phyloP scores from a whole-genome alignment of 2,113 vertebrate genomes.

The Urocynchramus pylzowi region DNA sequence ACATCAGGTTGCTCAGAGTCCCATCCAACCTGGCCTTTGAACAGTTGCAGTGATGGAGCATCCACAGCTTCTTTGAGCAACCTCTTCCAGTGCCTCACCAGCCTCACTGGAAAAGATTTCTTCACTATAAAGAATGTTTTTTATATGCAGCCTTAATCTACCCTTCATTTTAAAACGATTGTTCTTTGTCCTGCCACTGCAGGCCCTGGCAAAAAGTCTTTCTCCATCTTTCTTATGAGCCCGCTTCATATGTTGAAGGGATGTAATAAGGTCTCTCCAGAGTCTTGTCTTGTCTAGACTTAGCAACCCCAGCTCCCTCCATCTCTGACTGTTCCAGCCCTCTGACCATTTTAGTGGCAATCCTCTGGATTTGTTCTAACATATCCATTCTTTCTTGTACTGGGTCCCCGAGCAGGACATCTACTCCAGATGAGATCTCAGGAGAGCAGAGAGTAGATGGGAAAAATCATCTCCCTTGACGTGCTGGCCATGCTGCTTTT shows the following conservation, averaged over 20 bases:
- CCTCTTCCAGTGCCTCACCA: not conserved
- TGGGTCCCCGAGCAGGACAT: not conserved
- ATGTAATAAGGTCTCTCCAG: not conserved
- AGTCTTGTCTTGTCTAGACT: not conserved
- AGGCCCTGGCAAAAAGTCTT: not conserved
- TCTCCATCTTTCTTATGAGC: not conserved
- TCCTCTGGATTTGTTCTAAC: not conserved
- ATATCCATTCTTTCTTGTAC: not conserved
- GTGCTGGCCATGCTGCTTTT: fast-evolving
- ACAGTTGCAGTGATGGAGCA: not conserved
- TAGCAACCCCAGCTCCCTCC: not conserved
- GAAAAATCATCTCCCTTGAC: not conserved
- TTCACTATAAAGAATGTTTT: not conserved
- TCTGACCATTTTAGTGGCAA: not conserved
- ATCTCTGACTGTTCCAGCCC: not conserved
- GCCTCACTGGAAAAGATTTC: not conserved
- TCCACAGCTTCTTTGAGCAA: not conserved
- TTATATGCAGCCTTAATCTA: not conserved
- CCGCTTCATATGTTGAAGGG: not conserved
- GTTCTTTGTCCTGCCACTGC: not conserved
- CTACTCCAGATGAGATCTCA: not conserved
- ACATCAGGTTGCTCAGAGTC: not conserved
- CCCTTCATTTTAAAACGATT: not conserved
- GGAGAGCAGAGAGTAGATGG: not conserved
- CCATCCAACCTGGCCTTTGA: not conserved